phyloP scores from a whole-genome alignment of 2,888 invertebrate species.

The Andricus quercusramuli region DNA sequence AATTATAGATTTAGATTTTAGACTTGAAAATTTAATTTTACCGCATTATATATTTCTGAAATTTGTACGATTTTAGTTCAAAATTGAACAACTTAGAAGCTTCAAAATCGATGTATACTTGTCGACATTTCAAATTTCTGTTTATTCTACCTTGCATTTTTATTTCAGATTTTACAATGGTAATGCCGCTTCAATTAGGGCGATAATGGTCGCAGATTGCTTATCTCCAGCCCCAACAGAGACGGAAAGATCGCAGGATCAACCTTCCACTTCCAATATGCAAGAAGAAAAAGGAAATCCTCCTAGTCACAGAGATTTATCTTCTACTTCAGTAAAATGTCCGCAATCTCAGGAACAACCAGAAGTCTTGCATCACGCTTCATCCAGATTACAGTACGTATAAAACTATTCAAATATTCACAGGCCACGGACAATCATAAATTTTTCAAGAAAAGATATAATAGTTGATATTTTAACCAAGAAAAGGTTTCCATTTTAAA shows the following conservation, averaged over 20 bases:
- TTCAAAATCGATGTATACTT: too few species aligned
- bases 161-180: conserved; percentile 84
- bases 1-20: too few species aligned
- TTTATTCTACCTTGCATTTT: background rate
- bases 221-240: conserved; percentile 76
- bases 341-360: conserved; percentile 62
- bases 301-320: conserved; percentile 80
- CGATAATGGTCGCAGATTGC: conserved; percentile 88
- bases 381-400: conserved; percentile 75
- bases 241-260: conserved; percentile 66
- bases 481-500: too few species aligned
- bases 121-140: too few species aligned
- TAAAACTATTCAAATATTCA: conserved; percentile 42
- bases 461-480: too few species aligned
- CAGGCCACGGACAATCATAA: too few species aligned
- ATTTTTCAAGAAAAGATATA: too few species aligned
- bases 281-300: conserved; percentile 79
- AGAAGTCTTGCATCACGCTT: conserved; percentile 72
- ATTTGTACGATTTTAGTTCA: too few species aligned
- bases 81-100: too few species aligned
- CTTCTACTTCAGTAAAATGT: conserved; percentile 60
- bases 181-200: conserved; percentile 89
- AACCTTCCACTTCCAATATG: conserved; percentile 66
- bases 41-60: too few species aligned
- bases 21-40: too few species aligned